Conservation (phyloP, 2,888 invertebrate genomes). For the Sabatieria punctata region DNA sequence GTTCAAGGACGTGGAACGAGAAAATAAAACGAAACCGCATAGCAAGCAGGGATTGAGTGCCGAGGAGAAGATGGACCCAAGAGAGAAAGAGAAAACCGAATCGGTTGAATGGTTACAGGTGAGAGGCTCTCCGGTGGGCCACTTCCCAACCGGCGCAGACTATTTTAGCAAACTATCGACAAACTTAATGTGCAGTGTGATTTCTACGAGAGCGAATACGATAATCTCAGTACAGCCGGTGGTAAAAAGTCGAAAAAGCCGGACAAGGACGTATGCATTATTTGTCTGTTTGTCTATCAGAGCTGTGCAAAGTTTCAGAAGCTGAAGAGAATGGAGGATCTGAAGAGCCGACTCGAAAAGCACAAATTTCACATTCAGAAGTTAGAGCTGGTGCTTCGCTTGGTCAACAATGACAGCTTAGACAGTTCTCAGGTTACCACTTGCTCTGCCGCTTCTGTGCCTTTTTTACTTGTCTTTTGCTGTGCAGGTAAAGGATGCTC, state of each 20-base stretch:
- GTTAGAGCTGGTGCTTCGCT: constrained; percentile 53
- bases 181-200: constrained; percentile 51
- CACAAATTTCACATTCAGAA: constrained; percentile 94
- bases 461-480: constrained; percentile 9
- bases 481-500: constrained; percentile 65
- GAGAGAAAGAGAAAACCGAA: constrained; percentile 91
- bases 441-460: not conserved
- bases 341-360: not conserved
- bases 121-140: too few relatives aligned
- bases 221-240: constrained; percentile 55
- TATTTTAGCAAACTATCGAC: constrained; percentile 9
- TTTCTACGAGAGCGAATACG: constrained; percentile 90
- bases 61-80: constrained; percentile 93
- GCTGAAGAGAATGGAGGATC: not conserved
- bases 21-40: constrained; percentile 99
- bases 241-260: constrained; percentile 60
- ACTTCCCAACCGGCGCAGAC: too few relatives aligned
- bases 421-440: not conserved
- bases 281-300: constrained; percentile 64
- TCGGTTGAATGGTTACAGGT: constrained; percentile 78
- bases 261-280: constrained; percentile 52
- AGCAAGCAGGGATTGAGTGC: constrained; percentile 92
- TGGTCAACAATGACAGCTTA: constrained; percentile 24
- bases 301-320: constrained; percentile 75
- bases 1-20: constrained; percentile 97